phyloP scores from a whole-genome alignment of 2,797 vertebrate species.

The Hylomyscus alleni region DNA sequence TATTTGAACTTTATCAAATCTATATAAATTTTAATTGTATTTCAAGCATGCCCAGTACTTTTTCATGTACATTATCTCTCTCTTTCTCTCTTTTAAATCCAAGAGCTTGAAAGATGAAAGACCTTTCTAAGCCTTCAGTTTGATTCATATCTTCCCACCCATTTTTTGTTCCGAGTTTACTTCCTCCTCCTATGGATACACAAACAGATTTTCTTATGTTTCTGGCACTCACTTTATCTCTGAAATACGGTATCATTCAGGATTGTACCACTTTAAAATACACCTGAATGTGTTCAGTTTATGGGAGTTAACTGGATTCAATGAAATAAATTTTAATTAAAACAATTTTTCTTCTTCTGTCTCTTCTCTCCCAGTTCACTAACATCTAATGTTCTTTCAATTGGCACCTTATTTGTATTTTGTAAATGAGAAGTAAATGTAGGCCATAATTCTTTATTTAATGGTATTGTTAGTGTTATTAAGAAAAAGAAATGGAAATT shows the following conservation, averaged over 20 bases:
- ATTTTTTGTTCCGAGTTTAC: not conserved
- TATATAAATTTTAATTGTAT: not conserved
- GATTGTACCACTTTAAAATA: not conserved
- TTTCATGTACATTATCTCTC: not conserved
- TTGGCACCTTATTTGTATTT: not conserved
- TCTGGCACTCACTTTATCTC: not conserved
- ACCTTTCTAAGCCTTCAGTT: not conserved
- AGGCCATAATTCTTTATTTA: not conserved
- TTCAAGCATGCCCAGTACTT: not conserved
- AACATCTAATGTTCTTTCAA: not conserved
- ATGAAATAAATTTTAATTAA: conserved; percentile 31
- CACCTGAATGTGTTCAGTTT: not conserved
- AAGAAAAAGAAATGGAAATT: not conserved
- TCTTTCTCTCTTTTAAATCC: not conserved
- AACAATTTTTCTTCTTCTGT: not conserved
- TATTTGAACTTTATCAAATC: not conserved
- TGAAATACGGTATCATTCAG: not conserved
- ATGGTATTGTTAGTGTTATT: not conserved
- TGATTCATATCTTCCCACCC: not conserved
- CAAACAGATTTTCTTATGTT: not conserved
- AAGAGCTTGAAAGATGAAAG: conserved; percentile 32
- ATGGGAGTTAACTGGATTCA: not conserved
- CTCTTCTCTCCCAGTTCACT: not conserved
- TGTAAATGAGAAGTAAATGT: not conserved
- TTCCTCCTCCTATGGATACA: not conserved